Conservation (phyloP, 2,113 vertebrate species). For the Gopherus evgoodei region DNA sequence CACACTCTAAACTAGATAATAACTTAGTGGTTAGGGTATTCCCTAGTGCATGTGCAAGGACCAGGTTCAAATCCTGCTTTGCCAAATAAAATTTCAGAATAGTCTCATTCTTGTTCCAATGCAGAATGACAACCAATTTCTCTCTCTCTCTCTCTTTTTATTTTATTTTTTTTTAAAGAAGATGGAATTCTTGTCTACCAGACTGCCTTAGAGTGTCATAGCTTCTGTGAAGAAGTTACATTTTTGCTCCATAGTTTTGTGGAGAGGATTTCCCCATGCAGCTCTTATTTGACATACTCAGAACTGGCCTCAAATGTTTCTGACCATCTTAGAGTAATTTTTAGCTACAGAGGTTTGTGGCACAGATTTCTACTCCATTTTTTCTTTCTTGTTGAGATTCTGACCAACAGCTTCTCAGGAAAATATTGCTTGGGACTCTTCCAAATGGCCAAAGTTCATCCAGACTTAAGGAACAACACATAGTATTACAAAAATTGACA, state of each 20-base stretch:
- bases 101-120: background rate
- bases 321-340: background rate
- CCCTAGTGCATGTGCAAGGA: background rate
- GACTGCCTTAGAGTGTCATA: background rate
- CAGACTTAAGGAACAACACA: conserved; percentile 15
- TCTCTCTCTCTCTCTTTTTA: too few species aligned
- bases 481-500: conserved; percentile 11
- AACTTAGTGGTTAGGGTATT: background rate
- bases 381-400: background rate
- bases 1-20: background rate
- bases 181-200: background rate
- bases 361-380: background rate
- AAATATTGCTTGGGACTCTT: background rate
- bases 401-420: background rate
- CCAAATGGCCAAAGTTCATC: background rate
- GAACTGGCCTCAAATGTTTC: background rate
- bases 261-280: background rate
- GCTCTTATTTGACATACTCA: background rate
- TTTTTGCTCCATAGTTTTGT: background rate
- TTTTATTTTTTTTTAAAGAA: background rate
- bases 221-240: background rate
- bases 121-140: background rate
- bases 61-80: background rate
- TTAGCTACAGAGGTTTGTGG: background rate
- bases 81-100: background rate